Base-by-base conservation (phyloP, 1,140 invertebrate genomes). In the Papilio polyxenes region DNA sequence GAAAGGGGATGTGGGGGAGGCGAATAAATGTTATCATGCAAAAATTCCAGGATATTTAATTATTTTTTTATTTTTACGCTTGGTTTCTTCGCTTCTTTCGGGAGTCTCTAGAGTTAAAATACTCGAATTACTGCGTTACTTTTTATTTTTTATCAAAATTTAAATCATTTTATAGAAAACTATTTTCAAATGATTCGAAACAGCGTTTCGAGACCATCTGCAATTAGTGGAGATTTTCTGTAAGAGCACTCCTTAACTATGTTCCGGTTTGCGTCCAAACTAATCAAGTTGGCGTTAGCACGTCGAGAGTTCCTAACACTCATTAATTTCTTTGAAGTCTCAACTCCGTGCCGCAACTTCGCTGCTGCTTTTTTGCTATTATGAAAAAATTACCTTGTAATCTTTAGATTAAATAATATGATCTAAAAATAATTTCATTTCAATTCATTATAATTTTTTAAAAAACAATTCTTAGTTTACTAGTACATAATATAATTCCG, bases 281-380 rank as follows among this genome's bases (percentile, higher is more conserved):
- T 90, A 89, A 91, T 91, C 89, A 89, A 90, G 87, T 87, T 86
- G 87, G 86, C 86, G 83, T 89, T 83, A 88, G 91, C 92, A 93
- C 92, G 92, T 93, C 90, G 88, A 84, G 86, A 93, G 89, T 93
- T 93, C 85, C 89, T 92, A 93, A 93, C 90, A 91, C 89, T 93
- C 92, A 92, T 93, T 92, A 93, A 93, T 80, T 80, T 80, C 78
- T 80, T 80, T 80, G 78, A 80, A 80, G 78, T 80, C 78, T 80
- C 78, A 80, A 80, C 78, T 80, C 78, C 78, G n/a, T 80, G 78
- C 78, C 78, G 78, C 78, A 80, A 69, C 56, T 80, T 65, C 17
- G 59, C 62, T 80, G 78, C 78, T 79, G 53, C 59, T 69, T 80
- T 80, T 80, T 65, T 59, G 11, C 62, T 80, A 76, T 76, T 76